phyloP scores from a whole-genome alignment of 2,113 vertebrate genomes.

The sheep (Ovis aries) region ARS-UI_Ramb_v3.0 NC_056064.1:51956001-51956500 shows the following conservation, averaged over 20 bases:
- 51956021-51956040: not conserved
- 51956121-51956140: not conserved
- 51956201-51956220: not conserved
- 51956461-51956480: not conserved
- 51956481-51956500: not conserved
- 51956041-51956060: not conserved
- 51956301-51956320: fast-evolving
- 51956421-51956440: not conserved
- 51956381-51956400: not conserved
- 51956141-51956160: not conserved
- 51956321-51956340: not conserved
- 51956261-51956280: not conserved
- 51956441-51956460: not conserved
- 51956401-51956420: not conserved
- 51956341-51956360: not conserved
- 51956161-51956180: not conserved
- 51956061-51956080: not conserved
- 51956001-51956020: not conserved
- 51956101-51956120: not conserved
- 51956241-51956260: not conserved
- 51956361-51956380: not conserved
- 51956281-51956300: not conserved
- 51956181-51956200: not conserved
- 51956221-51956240: no score
- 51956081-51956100: not conserved